These are phyloP conservation scores for Castor canadensis DNA, from an alignment of 2,113 vertebrate genomes.

Conservation along the genomic window DNA sequence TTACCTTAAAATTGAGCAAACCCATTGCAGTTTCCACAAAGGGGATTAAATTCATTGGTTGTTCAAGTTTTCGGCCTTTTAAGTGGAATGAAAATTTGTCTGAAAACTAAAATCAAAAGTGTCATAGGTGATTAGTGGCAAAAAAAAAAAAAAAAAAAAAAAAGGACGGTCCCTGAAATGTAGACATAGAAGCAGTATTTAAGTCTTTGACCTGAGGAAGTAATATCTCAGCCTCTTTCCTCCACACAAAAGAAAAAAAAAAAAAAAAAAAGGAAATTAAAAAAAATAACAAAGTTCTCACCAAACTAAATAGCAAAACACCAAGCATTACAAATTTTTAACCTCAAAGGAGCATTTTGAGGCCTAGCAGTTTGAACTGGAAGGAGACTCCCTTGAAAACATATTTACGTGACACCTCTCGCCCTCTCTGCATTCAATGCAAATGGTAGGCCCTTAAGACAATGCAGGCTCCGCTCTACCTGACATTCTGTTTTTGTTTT, in stretches of 20 bases:
- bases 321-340: conserved; percentile 30
- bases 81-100: conserved; percentile 93
- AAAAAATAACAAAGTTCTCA: conserved; percentile 42
- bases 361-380: conserved; percentile 57
- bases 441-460: conserved; percentile 79
- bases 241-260: conserved; percentile 38
- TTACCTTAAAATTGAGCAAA: conserved; percentile 99
- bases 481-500: conserved; percentile 82
- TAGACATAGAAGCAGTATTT: not conserved
- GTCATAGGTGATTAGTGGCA: conserved; percentile 64
- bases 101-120: conserved; percentile 92
- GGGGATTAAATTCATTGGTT: conserved; percentile 96
- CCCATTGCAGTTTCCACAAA: conserved; percentile 99
- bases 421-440: conserved; percentile 74
- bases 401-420: conserved; percentile 75
- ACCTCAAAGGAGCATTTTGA: conserved; percentile 21
- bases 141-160: not conserved
- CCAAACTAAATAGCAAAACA: conserved; percentile 47
- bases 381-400: conserved; percentile 67
- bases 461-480: conserved; percentile 80
- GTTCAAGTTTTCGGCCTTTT: conserved; percentile 92
- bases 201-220: conserved; percentile 78
- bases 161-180: not conserved
- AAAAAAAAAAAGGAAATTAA: not conserved
- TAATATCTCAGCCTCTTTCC: conserved; percentile 9